Evolutionary conservation across 2,888 invertebrate genomes (phyloP).

Genomic region (Nycteola revayana): DNA sequence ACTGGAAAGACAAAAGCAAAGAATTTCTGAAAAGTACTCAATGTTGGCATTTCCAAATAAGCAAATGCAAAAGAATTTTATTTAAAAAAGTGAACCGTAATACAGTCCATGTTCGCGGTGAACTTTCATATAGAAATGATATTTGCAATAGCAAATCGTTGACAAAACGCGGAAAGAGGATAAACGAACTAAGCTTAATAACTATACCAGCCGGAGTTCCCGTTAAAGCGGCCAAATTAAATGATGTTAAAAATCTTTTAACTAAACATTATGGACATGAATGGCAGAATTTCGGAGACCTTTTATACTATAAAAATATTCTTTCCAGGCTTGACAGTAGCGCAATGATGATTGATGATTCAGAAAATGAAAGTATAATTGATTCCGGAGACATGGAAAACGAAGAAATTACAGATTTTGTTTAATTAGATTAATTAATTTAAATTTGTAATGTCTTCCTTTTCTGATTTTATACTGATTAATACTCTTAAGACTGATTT

Average conservation of each 20-base stretch:
- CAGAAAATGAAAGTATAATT: slow-evolving; percentile 3
- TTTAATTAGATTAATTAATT: slow-evolving; percentile 3
- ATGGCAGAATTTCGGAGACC: slow-evolving; percentile 10
- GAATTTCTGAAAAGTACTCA: slow-evolving; percentile 13
- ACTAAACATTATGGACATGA: slow-evolving; percentile 15
- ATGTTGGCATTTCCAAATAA: slow-evolving; percentile 15
- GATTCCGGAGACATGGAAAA: slow-evolving; percentile 5
- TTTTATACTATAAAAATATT: slow-evolving; percentile 14
- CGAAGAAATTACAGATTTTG: slow-evolving; percentile 7
- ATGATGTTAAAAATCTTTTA: slow-evolving; percentile 13
- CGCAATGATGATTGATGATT: slow-evolving; percentile 1
- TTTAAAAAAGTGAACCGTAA: slow-evolving; percentile 3
- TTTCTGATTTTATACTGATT: slow-evolving; percentile 3
- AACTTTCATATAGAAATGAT: slow-evolving; percentile 2
- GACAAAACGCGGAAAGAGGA: slow-evolving; percentile 2
- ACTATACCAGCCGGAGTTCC: not conserved
- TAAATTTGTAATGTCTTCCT: slow-evolving; percentile 1
- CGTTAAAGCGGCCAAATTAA: slow-evolving; percentile 8
- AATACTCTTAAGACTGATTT: slow-evolving; percentile 1
- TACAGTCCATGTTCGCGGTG: slow-evolving; percentile 2
- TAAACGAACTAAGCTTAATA: slow-evolving; percentile 1
- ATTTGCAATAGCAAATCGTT: slow-evolving; percentile 1
- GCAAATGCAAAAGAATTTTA: slow-evolving; percentile 12
- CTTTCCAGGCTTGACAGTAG: slow-evolving; percentile 7
- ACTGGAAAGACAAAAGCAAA: slow-evolving; percentile 14